Base-by-base conservation (phyloP, 1,140 invertebrate genomes). In the Oedothorax gibbosus region DNA sequence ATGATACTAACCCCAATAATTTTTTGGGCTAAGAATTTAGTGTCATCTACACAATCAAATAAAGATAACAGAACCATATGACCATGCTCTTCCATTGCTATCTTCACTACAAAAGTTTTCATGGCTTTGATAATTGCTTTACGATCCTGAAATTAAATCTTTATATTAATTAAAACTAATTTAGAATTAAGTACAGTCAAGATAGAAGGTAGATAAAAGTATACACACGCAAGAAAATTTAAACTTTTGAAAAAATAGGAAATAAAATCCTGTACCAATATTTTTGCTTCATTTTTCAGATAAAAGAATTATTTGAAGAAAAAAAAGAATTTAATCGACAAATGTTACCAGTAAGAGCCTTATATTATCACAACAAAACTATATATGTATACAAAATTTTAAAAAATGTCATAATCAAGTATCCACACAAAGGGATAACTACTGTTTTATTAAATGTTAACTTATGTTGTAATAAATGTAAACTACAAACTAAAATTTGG, bases 41-140 rank as follows among this genome's bases (percentile, higher is more conserved):
- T 99, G 88, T 99, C 97, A 90, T 99, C 98, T 0, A 97, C 93
- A n/a, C 93, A 92, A 89, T 98, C 97, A 86, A 98, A 94, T 68
- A 98, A 91, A 0, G 95, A 93, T 78, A 98, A 91, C 53, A 99
- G 89, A 10, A 96, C 93, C 20, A 95, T 90, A 89, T 97, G 94
- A 0, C 96, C 96, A 88, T 96, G 93, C 89, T 98, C 96, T 86
- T 98, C 96, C 56, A 92, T 93, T 21, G 94, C 93, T 11, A 98
- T 92, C 85, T 95, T 94, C 12, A 93, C 90, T 5, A 97, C 92
- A 90, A 97, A 94, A 68, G 94, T 94, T 90, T 98, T 98, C 7
- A 99, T 92, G 65, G 89, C 90, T 88, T 93, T 93, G 2, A 93
- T 88, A 51, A 93, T 92, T 18, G 93, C 91, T 92, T 98, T 98